Evolutionary conservation across 2,888 invertebrate species (phyloP).

Genomic region (Himalopsyche tibetana): DNA sequence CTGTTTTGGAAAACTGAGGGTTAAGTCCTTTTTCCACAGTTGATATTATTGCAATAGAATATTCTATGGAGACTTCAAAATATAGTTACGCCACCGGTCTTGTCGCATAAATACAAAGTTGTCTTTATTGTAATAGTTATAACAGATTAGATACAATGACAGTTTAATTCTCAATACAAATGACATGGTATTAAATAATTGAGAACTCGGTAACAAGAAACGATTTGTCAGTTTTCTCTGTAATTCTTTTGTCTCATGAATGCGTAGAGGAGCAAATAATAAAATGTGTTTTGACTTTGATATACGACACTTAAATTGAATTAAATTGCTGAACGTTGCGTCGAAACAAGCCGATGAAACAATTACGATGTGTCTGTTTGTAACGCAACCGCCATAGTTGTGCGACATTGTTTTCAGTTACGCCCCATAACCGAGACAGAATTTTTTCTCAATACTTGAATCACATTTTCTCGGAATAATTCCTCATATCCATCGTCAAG

Average conservation of each 20-base stretch:
- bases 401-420: not conserved
- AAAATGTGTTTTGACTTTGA: slow-evolving; percentile 1
- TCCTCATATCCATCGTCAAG: too few species aligned
- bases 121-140: too few species aligned
- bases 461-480: too few species aligned
- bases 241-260: not conserved
- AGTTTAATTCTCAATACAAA: slow-evolving; percentile 26
- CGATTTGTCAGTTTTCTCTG: slow-evolving; percentile 4
- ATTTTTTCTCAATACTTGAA: too few species aligned
- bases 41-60: too few species aligned
- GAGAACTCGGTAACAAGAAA: slow-evolving; percentile 14
- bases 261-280: slow-evolving; percentile 20
- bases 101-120: too few species aligned
- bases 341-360: slow-evolving; percentile 18
- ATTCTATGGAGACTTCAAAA: too few species aligned
- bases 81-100: too few species aligned
- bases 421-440: too few species aligned
- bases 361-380: not conserved
- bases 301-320: slow-evolving; percentile 26
- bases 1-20: too few species aligned
- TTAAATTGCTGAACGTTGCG: slow-evolving; percentile 26
- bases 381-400: not conserved
- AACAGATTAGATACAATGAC: too few species aligned
- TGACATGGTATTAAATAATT: slow-evolving; percentile 15
- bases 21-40: too few species aligned